These are phyloP conservation scores for Eulemur mongoz DNA, from an alignment of 2,797 vertebrate species.

Conservation along the genomic window DNA sequence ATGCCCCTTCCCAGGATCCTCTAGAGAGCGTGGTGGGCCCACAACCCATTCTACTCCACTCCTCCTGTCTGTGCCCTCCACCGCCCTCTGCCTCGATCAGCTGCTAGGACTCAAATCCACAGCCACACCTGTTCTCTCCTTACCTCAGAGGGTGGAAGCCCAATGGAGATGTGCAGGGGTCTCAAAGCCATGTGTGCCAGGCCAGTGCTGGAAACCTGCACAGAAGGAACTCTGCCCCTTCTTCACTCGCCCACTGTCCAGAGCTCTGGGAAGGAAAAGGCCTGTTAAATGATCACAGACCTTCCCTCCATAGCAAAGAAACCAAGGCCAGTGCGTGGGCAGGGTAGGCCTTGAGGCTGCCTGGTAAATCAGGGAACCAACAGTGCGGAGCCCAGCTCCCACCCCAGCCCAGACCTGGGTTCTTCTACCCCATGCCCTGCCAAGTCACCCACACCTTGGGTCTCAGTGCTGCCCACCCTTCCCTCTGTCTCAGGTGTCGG, in stretches of 20 bases:
- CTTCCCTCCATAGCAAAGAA: neutral
- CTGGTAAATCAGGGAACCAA: neutral
- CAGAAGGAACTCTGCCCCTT: neutral
- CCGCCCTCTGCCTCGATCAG: neutral
- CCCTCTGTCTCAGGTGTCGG: slow-evolving; percentile 91
- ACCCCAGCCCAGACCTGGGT: slow-evolving; percentile 12
- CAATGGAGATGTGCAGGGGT: neutral
- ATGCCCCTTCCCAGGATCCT: neutral
- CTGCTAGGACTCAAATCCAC: neutral
- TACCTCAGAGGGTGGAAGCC: neutral
- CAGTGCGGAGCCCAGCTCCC: neutral
- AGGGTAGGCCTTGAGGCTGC: slow-evolving; percentile 14
- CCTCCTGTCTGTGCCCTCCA: neutral
- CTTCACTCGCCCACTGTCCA: neutral
- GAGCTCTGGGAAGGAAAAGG: neutral
- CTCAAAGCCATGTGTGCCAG: neutral
- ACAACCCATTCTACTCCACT: neutral
- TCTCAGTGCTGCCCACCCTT: slow-evolving; percentile 78
- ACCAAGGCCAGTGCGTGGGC: slow-evolving; percentile 33
- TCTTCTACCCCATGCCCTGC: slow-evolving; percentile 34
- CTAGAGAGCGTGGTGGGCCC: neutral
- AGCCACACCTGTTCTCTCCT: neutral
- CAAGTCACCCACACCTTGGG: slow-evolving; percentile 61
- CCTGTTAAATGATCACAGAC: neutral
- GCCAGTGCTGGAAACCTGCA: neutral